A percentile compares a stretch with the other conserved stretches of the same genome.
Conservation (phyloP, 2,888 invertebrate genomes). For the Tortricodes alternella region DNA sequence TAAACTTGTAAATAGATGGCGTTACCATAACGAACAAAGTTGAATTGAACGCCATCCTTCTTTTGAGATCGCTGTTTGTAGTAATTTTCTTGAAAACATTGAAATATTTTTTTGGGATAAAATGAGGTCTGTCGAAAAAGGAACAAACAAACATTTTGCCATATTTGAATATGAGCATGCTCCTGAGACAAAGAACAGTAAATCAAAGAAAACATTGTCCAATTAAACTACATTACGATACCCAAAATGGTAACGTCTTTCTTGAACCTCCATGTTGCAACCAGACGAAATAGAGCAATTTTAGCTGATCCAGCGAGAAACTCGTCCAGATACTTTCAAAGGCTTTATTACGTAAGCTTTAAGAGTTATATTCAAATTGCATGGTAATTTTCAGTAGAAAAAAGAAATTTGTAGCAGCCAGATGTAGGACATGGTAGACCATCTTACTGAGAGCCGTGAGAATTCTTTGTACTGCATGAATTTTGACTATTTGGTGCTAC, state of each 20-base stretch:
- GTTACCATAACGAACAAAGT: too few species aligned
- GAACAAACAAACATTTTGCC: too few species aligned
- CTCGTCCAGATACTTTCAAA: constrained; percentile 1
- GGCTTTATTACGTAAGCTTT: constrained; percentile 35
- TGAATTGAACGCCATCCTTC: too few species aligned
- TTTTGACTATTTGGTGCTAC: constrained; percentile 43
- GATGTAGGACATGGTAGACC: constrained; percentile 46
- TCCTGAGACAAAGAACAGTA: constrained; percentile 40
- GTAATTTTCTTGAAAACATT: too few species aligned
- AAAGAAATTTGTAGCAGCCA: constrained; percentile 53
- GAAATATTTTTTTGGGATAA: too few species aligned
- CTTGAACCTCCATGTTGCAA: constrained; percentile 40
- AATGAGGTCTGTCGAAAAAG: too few species aligned
- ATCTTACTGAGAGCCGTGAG: constrained; percentile 41
- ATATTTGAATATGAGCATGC: background rate
- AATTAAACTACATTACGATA: constrained; percentile 63
- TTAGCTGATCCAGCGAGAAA: constrained; percentile 8
- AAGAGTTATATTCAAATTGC: constrained; percentile 58
- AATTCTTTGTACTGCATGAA: constrained; percentile 61
- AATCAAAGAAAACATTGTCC: constrained; percentile 45
- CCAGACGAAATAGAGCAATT: constrained; percentile 36
- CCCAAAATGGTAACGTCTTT: constrained; percentile 39
- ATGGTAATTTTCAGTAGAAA: constrained; percentile 42
- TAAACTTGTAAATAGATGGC: too few species aligned
- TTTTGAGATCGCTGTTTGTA: too few species aligned